Evolutionary conservation across 2,113 vertebrate genomes (phyloP).

Genomic region (Galemys pyrenaicus): DNA sequence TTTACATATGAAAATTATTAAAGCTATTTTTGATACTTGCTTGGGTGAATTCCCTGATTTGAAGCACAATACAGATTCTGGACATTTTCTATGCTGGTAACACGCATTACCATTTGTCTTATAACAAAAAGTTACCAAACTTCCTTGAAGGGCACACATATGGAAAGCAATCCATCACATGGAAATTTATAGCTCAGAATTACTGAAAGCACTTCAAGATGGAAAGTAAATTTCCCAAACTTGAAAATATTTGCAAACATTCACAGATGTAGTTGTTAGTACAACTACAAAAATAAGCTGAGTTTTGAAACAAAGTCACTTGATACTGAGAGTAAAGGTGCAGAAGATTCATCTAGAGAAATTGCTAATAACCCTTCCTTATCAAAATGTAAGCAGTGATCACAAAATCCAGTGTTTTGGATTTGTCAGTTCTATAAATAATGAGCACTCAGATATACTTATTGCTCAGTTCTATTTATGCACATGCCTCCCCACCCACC

Average conservation of each 20-base stretch:
- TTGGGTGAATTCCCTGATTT: neutral
- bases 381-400: neutral
- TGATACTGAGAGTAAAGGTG: conserved; percentile 16
- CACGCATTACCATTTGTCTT: neutral
- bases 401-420: neutral
- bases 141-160: conserved; percentile 13
- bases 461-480: neutral
- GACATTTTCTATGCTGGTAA: neutral
- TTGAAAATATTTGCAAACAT: conserved; percentile 47
- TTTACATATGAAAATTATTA: neutral
- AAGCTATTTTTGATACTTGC: neutral
- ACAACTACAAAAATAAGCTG: conserved; percentile 28
- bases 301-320: neutral
- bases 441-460: neutral
- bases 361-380: neutral
- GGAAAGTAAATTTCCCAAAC: conserved; percentile 43
- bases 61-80: neutral
- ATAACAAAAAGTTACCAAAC: conserved; percentile 28
- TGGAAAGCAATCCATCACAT: neutral
- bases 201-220: neutral
- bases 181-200: neutral
- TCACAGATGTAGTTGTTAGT: neutral
- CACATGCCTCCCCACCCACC: no score
- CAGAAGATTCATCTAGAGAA: conserved; percentile 18
- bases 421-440: neutral